Conservation (phyloP, 2,113 vertebrate genomes). For the Athene cunicularia region DNA sequence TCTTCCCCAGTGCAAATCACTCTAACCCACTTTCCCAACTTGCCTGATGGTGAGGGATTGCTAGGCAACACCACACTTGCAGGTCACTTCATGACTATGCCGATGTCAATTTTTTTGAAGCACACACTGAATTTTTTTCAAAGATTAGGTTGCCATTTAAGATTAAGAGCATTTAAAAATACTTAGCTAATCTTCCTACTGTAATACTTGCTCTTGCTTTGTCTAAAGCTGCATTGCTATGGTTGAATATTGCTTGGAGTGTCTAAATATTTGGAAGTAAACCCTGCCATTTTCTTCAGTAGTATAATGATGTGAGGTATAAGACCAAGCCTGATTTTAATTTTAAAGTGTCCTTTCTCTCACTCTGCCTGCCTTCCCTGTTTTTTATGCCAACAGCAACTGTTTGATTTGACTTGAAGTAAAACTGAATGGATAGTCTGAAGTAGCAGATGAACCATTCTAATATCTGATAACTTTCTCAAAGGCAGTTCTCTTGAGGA, state of each 20-base stretch:
- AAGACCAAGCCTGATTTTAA: slow-evolving; percentile 39
- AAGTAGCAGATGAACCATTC: slow-evolving; percentile 55
- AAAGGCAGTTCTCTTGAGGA: not conserved
- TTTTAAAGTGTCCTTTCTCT: slow-evolving; percentile 26
- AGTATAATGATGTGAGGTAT: not conserved
- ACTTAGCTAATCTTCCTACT: not conserved
- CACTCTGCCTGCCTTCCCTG: slow-evolving; percentile 13
- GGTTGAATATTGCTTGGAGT: not conserved
- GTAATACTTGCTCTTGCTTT: not conserved
- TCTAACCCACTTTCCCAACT: not conserved
- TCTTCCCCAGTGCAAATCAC: not conserved
- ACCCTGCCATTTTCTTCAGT: slow-evolving; percentile 21
- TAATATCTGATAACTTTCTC: slow-evolving; percentile 34
- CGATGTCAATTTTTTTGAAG: not conserved
- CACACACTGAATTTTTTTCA: not conserved
- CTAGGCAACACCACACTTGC: slow-evolving; percentile 12
- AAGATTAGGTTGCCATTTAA: not conserved
- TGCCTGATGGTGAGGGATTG: not conserved
- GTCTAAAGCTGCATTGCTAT: not conserved
- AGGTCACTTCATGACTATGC: not conserved
- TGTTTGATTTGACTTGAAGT: slow-evolving; percentile 45
- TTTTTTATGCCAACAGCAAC: slow-evolving; percentile 36
- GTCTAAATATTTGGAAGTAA: slow-evolving; percentile 40
- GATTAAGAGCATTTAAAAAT: slow-evolving; percentile 15
- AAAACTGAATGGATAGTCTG: slow-evolving; percentile 11